Evolutionary conservation across 1,140 invertebrate species (phyloP).

Genomic region (Chelonus insularis): DNA sequence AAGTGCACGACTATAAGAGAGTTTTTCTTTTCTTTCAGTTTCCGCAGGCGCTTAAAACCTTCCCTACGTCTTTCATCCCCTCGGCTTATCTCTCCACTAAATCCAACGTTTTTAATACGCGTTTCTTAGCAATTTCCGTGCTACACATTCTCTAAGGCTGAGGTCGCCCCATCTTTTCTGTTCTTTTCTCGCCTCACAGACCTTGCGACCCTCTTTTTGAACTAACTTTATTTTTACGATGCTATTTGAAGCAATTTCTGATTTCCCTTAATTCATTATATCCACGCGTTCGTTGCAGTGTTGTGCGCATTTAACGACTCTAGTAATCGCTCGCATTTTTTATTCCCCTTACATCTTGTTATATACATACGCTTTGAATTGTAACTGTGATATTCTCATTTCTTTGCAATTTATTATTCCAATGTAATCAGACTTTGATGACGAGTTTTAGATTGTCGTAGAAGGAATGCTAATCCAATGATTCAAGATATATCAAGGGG

Average conservation of each 20-base stretch:
- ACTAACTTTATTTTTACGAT: constrained; percentile 57
- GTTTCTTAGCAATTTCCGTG: constrained; percentile 56
- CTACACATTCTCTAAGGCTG: constrained; percentile 47
- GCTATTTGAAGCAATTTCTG: constrained; percentile 60
- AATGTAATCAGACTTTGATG: too few species aligned
- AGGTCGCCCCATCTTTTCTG: constrained; percentile 32
- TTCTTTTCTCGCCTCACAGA: constrained; percentile 21
- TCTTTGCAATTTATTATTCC: constrained; percentile 9
- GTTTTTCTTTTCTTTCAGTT: constrained; percentile 49
- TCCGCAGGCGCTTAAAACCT: constrained; percentile 30
- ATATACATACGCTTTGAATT: constrained; percentile 4
- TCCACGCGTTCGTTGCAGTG: constrained; percentile 12
- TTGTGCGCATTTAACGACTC: constrained; percentile 2
- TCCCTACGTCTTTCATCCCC: constrained; percentile 27
- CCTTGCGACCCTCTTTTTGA: constrained; percentile 37
- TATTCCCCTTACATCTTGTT: constrained; percentile 1
- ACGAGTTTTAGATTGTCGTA: too few species aligned
- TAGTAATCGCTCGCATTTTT: constrained; percentile 12
- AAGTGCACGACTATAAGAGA: constrained; percentile 48
- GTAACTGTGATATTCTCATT: constrained; percentile 11
- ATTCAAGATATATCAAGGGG: too few species aligned
- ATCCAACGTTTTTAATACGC: constrained; percentile 61
- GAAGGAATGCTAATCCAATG: too few species aligned
- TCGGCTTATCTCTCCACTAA: constrained; percentile 55
- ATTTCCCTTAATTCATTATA: constrained; percentile 59